Evolutionary conservation across 2,797 vertebrate species (phyloP).

Genomic region (Pseudocheirus occidentalis): DNA sequence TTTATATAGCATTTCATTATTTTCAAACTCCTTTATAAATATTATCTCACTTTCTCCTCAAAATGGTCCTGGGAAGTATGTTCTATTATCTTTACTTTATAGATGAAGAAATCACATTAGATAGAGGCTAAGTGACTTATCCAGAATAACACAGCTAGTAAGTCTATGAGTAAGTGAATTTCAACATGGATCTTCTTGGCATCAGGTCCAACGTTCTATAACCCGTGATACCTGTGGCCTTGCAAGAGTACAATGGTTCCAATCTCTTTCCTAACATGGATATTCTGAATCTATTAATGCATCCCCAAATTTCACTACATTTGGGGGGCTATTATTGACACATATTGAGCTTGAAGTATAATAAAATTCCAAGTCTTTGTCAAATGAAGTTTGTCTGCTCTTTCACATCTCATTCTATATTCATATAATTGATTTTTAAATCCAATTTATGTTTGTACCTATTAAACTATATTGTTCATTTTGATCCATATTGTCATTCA

Average conservation of each 20-base stretch:
- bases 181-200: not conserved
- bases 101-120: not conserved
- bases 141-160: not conserved
- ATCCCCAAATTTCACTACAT: not conserved
- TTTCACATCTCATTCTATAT: not conserved
- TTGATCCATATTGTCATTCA: not conserved
- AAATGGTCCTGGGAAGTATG: not conserved
- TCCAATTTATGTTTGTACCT: not conserved
- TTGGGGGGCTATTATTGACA: not conserved
- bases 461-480: not conserved
- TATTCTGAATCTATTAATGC: not conserved
- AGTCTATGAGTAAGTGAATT: not conserved
- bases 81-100: not conserved
- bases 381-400: not conserved
- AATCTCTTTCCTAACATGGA: not conserved
- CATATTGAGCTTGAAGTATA: not conserved
- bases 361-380: not conserved
- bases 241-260: not conserved
- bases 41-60: not conserved
- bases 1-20: not conserved
- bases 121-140: not conserved
- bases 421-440: not conserved
- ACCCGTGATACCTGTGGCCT: no score
- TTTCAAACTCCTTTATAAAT: not conserved
- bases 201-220: not conserved